A percentile compares a stretch with the other conserved stretches of the same genome.
phyloP scores from a whole-genome alignment of 2,797 vertebrate species.

The Ctenochaetus hawaiiensis region DNA sequence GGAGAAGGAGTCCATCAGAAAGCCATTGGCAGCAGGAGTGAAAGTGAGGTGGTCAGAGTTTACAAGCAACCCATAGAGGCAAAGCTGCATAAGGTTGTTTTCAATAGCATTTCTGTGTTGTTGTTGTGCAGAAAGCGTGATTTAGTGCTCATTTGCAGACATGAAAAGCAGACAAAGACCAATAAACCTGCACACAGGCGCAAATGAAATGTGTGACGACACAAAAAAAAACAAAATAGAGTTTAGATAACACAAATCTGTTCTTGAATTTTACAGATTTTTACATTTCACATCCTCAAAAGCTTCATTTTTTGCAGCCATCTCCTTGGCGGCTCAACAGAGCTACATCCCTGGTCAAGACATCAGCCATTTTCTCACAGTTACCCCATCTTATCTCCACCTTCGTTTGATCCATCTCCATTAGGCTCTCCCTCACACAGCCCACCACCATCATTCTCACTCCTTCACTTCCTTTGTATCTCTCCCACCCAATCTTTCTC shows the following conservation, averaged over 20 bases:
- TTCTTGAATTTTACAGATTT: conserved; percentile 3
- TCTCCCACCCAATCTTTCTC: conserved; percentile 62
- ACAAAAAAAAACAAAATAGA: background rate
- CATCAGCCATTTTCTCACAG: conserved; percentile 80
- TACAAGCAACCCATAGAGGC: conserved; percentile 36
- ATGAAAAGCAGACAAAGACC: conserved; percentile 4
- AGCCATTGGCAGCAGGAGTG: conserved; percentile 74
- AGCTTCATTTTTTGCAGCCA: conserved; percentile 7
- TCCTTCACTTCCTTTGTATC: conserved; percentile 63
- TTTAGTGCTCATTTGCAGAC: conserved; percentile 23
- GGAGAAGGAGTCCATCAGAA: conserved; percentile 84
- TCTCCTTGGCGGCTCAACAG: conserved; percentile 6
- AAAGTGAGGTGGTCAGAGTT: conserved; percentile 58
- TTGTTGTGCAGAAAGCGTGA: conserved; percentile 24
- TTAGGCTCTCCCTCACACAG: conserved; percentile 66
- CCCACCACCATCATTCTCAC: conserved; percentile 68
- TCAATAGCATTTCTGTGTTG: background rate
- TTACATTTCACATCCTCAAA: conserved; percentile 9
- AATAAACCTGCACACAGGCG: background rate
- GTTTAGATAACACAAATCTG: background rate
- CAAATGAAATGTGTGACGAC: background rate
- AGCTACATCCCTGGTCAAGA: conserved; percentile 54
- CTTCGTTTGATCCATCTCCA: conserved; percentile 80
- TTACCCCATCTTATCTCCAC: conserved; percentile 81
- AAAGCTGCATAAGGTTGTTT: conserved; percentile 29